Conservation (phyloP, 2,113 vertebrate genomes). For the Poeciliopsis occidentalis region DNA sequence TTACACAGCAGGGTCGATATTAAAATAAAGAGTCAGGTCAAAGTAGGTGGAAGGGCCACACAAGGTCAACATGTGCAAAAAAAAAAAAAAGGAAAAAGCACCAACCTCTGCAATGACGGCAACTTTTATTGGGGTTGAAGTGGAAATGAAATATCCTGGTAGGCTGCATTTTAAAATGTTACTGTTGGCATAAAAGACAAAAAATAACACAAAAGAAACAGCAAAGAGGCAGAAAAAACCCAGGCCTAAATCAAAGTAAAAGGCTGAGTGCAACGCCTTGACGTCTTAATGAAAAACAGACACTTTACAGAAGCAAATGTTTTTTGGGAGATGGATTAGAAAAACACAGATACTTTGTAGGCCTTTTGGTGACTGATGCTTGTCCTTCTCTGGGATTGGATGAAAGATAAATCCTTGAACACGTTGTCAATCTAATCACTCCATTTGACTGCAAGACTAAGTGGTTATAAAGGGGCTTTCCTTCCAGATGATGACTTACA, state of each 20-base stretch:
- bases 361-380: constrained; percentile 32
- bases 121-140: constrained; percentile 3
- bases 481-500: neutral
- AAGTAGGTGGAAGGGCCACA: constrained; percentile 22
- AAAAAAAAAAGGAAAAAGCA: constrained; percentile 3
- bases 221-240: neutral
- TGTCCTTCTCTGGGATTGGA: constrained; percentile 28
- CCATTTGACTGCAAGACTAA: constrained; percentile 11
- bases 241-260: constrained; percentile 14
- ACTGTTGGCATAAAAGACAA: neutral
- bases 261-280: neutral
- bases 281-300: neutral
- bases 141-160: neutral
- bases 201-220: neutral
- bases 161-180: neutral
- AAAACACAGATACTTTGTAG: neutral
- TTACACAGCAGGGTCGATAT: constrained; percentile 17
- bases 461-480: neutral
- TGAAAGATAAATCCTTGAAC: constrained; percentile 38
- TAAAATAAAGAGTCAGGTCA: constrained; percentile 29
- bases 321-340: constrained; percentile 15
- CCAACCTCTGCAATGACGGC: neutral
- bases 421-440: constrained; percentile 27
- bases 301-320: constrained; percentile 16
- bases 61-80: constrained; percentile 38